Evolutionary conservation across 2,888 invertebrate species (phyloP).

Genomic region (Tholera decimalis): DNA sequence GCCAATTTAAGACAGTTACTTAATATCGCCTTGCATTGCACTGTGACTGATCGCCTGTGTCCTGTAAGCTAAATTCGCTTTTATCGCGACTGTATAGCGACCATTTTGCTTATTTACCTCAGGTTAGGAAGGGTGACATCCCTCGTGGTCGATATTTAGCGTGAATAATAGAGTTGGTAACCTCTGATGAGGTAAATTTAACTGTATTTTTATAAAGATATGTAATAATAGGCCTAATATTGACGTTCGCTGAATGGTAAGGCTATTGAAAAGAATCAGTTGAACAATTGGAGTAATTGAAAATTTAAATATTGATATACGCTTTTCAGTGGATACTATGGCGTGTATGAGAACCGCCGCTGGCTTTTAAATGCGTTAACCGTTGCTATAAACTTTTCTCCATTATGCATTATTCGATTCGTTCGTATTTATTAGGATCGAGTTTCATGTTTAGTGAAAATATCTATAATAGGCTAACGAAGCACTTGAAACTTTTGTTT

Average conservation of each 20-base stretch:
- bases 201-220: constrained; percentile 40
- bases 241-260: constrained; percentile 16
- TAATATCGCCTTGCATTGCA: constrained; percentile 32
- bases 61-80: constrained; percentile 40
- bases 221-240: constrained; percentile 32
- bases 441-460: constrained; percentile 28
- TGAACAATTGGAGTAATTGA: constrained; percentile 6
- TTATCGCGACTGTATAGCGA: constrained; percentile 40
- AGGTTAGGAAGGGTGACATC: constrained; percentile 23
- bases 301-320: constrained; percentile 25
- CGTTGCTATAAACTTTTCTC: constrained; percentile 26
- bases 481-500: constrained; percentile 5
- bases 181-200: constrained; percentile 14
- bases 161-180: constrained; percentile 35
- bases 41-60: constrained; percentile 32
- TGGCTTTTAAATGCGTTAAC: constrained; percentile 28
- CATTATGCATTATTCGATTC: constrained; percentile 12
- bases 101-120: constrained; percentile 33
- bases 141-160: constrained; percentile 38
- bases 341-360: constrained; percentile 5
- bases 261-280: constrained; percentile 1
- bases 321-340: constrained; percentile 26
- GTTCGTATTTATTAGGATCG: constrained; percentile 29
- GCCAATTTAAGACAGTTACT: constrained; percentile 28
- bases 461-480: constrained; percentile 16